Conservation (phyloP, 2,797 vertebrate species). For the Chelmon rostratus region DNA sequence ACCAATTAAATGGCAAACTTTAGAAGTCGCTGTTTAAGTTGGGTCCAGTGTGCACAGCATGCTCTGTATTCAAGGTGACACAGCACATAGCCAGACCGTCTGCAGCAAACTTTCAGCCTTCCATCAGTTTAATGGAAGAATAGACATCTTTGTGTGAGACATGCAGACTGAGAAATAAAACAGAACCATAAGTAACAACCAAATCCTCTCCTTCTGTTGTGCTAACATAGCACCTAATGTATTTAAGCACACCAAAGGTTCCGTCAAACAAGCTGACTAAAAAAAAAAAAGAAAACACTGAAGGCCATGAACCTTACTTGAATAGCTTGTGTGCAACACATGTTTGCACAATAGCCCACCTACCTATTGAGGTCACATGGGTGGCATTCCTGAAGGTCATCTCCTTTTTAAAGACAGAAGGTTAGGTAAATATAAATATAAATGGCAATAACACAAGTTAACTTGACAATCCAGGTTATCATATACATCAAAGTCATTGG, state of each 20-base stretch:
- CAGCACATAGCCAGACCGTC: not conserved
- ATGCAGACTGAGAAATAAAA: not conserved
- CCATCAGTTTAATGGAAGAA: not conserved
- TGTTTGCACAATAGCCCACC: slow-evolving; percentile 48
- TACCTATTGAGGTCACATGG: slow-evolving; percentile 27
- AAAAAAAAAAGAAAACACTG: not conserved
- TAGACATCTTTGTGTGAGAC: not conserved
- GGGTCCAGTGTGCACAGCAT: not conserved
- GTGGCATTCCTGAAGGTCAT: slow-evolving; percentile 60
- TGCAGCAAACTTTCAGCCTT: not conserved
- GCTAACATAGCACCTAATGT: not conserved
- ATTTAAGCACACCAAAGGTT: slow-evolving; percentile 9
- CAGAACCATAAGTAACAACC: not conserved
- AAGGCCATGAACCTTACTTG: slow-evolving; percentile 23
- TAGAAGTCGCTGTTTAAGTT: not conserved
- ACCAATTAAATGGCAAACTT: slow-evolving; percentile 1
- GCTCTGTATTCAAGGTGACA: slow-evolving; percentile 23
- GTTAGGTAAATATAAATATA: slow-evolving; percentile 15
- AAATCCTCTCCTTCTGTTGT: not conserved
- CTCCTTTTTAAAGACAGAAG: slow-evolving; percentile 27
- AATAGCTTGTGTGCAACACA: slow-evolving; percentile 30
- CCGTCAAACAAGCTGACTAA: slow-evolving; percentile 24
- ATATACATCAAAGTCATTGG: not conserved
- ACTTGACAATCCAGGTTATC: not conserved
- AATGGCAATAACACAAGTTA: not conserved